Conservation (phyloP, 2,113 vertebrate genomes). For the Pachycephala philippinensis region DNA sequence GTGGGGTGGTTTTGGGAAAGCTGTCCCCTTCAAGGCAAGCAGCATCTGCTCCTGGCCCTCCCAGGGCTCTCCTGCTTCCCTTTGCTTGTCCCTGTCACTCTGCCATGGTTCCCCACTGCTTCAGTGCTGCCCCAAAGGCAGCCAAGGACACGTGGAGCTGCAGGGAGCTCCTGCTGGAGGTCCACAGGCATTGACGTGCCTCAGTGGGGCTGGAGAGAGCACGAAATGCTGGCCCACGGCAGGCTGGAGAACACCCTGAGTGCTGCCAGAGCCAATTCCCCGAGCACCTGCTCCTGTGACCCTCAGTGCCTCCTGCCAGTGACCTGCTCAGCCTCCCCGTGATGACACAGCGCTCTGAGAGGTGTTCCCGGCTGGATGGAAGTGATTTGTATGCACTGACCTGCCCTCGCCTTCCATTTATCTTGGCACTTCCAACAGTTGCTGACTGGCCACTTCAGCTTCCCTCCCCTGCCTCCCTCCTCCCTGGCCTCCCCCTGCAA, state of each 20-base stretch:
- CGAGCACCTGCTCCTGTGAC: accelerated
- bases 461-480: background rate
- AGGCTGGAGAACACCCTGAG: background rate
- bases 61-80: background rate
- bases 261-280: background rate
- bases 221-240: accelerated
- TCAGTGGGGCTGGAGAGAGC: background rate
- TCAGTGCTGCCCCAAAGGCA: background rate
- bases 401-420: conserved; percentile 11
- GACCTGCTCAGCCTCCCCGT: background rate
- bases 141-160: background rate
- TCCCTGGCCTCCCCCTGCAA: background rate
- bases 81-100: background rate
- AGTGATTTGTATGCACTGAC: background rate
- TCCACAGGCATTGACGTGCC: accelerated
- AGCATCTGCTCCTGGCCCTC: background rate
- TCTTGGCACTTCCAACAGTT: background rate
- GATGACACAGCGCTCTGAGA: background rate
- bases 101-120: background rate
- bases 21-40: background rate
- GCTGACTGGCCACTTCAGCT: conserved; percentile 31
- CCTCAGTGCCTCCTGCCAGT: background rate
- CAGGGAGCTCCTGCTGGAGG: background rate
- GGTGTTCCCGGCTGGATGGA: background rate
- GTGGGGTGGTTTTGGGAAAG: background rate